Percentiles rank a stretch among this genome's conserved stretches.
phyloP scores from a whole-genome alignment of 2,113 vertebrate genomes.

The Tamias sibiricus region DNA sequence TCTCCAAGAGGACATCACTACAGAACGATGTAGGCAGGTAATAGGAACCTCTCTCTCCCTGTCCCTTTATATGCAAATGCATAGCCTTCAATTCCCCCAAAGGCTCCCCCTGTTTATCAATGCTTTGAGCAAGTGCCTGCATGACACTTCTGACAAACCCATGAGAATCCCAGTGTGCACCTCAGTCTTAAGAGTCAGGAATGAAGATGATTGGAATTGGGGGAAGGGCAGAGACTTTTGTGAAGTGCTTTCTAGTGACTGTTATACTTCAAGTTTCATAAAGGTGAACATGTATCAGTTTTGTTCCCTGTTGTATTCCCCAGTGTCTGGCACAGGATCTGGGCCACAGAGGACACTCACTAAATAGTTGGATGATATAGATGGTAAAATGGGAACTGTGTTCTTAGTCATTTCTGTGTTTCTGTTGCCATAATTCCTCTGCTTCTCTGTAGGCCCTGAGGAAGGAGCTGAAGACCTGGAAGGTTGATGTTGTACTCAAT shows the following conservation, averaged over 20 bases:
- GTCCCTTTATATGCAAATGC: neutral
- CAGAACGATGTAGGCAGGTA: constrained; percentile 96
- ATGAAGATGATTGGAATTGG: neutral
- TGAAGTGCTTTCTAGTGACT: neutral
- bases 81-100: neutral
- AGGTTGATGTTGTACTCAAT: constrained; percentile 97
- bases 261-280: neutral
- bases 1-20: constrained; percentile 97
- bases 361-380: neutral
- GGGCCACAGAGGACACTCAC: neutral
- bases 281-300: neutral
- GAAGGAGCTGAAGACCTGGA: constrained; percentile 98
- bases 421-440: neutral
- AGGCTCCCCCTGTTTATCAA: neutral
- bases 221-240: neutral
- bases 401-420: fast-evolving
- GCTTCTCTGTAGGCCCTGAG: constrained; percentile 88
- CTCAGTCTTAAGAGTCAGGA: neutral
- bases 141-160: neutral
- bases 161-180: neutral
- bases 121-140: neutral
- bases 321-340: neutral
- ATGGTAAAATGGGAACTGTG: neutral
- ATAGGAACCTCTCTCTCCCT: neutral
- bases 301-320: neutral